Conservation (phyloP, 2,888 invertebrate genomes). For the Smittia sp. region DNA sequence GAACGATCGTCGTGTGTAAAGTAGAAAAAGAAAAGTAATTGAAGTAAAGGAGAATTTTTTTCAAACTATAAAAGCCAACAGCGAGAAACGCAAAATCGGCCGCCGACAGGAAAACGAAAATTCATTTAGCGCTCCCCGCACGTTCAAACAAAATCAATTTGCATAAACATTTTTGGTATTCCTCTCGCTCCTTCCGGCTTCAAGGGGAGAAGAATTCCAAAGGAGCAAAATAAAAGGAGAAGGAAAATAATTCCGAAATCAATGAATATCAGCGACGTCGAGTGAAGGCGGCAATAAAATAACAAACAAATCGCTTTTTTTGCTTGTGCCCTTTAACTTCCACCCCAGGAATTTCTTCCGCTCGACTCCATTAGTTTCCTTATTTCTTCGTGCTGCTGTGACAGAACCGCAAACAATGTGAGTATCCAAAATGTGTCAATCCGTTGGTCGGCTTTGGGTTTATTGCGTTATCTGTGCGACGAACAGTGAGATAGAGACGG, state of each 20-base stretch:
- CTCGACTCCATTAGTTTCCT: slow-evolving; percentile 5
- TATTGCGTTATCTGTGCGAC: neutral
- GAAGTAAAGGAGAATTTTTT: slow-evolving; percentile 19
- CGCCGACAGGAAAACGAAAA: slow-evolving; percentile 19
- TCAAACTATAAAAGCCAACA: neutral
- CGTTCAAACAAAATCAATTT: slow-evolving; percentile 38
- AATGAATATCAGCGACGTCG: slow-evolving; percentile 8
- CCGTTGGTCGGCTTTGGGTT: neutral
- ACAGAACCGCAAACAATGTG: slow-evolving; percentile 20
- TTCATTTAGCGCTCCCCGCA: slow-evolving; percentile 22
- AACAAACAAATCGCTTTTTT: slow-evolving; percentile 32
- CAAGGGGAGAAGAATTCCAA: neutral
- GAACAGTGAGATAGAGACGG: neutral
- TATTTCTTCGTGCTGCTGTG: neutral
- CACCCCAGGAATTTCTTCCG: slow-evolving; percentile 13
- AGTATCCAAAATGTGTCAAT: slow-evolving; percentile 16
- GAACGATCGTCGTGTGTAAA: slow-evolving; percentile 29
- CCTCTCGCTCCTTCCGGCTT: slow-evolving; percentile 26
- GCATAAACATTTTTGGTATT: slow-evolving; percentile 38
- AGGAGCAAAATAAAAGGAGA: neutral
- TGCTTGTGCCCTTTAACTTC: slow-evolving; percentile 16
- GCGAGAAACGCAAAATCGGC: neutral
- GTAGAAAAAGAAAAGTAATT: slow-evolving; percentile 20
- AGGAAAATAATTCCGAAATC: slow-evolving; percentile 2
- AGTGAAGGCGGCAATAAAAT: slow-evolving; percentile 28